phyloP scores from a whole-genome alignment of 64 coral and sea anemone species.

The Pocillopora damicornis region DNA sequence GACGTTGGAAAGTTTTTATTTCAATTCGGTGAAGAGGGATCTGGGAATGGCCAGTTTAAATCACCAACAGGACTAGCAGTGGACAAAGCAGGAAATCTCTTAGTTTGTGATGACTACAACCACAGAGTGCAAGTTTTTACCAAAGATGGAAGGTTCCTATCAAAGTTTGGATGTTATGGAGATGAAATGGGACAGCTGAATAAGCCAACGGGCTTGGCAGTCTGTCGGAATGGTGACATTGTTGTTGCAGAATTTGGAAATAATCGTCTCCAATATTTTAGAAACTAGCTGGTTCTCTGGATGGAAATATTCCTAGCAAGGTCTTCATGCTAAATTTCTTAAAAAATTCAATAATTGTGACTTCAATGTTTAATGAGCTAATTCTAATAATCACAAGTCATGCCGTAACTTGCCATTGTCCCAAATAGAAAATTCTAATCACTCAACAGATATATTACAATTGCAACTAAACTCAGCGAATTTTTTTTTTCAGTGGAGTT shows the following conservation, averaged over 20 bases:
- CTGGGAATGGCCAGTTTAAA: neutral
- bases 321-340: too few relatives aligned
- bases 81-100: conserved; percentile 19
- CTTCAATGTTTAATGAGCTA: too few relatives aligned
- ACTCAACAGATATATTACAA: too few relatives aligned
- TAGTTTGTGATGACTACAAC: conserved; percentile 1
- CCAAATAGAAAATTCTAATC: too few relatives aligned
- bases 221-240: conserved; percentile 1
- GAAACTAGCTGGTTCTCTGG: too few relatives aligned
- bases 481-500: too few relatives aligned
- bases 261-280: neutral
- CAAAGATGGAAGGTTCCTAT: conserved; percentile 11
- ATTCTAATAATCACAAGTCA: too few relatives aligned
- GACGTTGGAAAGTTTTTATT: neutral
- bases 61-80: conserved; percentile 22
- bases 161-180: conserved; percentile 17
- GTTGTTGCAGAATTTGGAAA: conserved; percentile 4
- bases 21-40: neutral
- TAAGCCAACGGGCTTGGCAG: neutral
- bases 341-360: too few relatives aligned
- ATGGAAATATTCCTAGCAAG: too few relatives aligned
- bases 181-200: neutral
- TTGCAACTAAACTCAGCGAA: too few relatives aligned
- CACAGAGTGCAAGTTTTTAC: conserved; percentile 22
- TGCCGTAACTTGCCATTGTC: too few relatives aligned